Conservation (phyloP, 2,113 vertebrate species). For the Globicephala melas region DNA sequence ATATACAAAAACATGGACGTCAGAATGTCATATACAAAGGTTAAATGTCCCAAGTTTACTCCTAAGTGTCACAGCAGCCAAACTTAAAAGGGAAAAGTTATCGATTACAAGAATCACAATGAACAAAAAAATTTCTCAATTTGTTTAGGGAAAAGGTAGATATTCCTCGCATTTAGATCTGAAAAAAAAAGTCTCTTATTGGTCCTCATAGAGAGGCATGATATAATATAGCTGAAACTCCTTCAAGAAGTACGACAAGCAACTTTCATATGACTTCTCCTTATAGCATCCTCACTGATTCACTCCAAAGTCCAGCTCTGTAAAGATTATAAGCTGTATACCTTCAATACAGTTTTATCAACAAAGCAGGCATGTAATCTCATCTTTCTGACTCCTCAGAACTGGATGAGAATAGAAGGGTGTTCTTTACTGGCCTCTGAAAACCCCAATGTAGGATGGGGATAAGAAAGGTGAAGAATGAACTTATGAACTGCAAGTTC, state of each 20-base stretch:
- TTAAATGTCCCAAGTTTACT: not conserved
- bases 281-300: not conserved
- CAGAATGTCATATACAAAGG: not conserved
- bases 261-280: not conserved
- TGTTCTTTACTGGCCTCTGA: not conserved
- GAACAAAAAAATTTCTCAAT: not conserved
- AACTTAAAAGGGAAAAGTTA: conserved; percentile 4
- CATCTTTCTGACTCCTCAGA: not conserved
- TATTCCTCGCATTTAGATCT: not conserved
- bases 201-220: not conserved
- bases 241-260: not conserved
- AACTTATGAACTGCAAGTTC: not conserved
- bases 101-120: not conserved
- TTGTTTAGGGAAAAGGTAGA: not conserved
- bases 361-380: not conserved
- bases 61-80: not conserved
- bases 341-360: not conserved
- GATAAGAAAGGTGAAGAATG: not conserved
- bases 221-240: not conserved
- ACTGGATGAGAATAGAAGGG: not conserved
- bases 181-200: not conserved
- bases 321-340: not conserved
- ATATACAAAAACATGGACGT: not conserved
- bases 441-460: fast-evolving
- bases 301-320: not conserved